Base-by-base conservation (phyloP, 2,888 invertebrate species). In the Amphipyra tragopoginis region DNA sequence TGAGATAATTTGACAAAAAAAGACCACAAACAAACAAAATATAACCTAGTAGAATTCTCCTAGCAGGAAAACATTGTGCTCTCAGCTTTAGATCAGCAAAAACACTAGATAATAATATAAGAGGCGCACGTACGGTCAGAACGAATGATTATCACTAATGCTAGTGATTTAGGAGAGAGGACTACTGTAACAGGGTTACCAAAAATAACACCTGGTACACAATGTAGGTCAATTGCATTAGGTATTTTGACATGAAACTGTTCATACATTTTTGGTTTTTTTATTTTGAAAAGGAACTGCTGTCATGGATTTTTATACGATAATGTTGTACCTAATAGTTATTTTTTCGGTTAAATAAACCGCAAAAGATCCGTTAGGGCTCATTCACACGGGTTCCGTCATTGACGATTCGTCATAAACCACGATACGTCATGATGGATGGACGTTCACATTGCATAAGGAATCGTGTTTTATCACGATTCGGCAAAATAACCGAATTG, bases 141-240 rank as follows among this genome's bases (percentile, higher is more conserved):
- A 76, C 82, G 80, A 84, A 81, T 84, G 86, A 87, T 88, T 88
- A 87, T 86, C 79, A 75, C 73, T 90, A 90, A 90, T 90, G 84
- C 87, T 83, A 80, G 88, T 86, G 77, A 89, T 90, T 88, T 87
- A 71, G 70, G 67, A 77, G 84, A 78, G 84, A 58, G 69, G 69
- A 79, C 80, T 80, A 82, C 82, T 78, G 81, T 77, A 81, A 82
- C 78, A 84, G 73, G 82, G 73, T 71, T 82, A 82, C 72, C 79
- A 74, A 77, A 81, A 77, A 84, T 81, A 84, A 83, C 83, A 84
- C 78, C 83, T 85, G 85, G 76, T 68, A 52, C 56, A 73, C 66
- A 70, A 77, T 65, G 44, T 79, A 48, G 73, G 72, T 72, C 72
- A 73, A 65, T 61, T 65, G 64, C 69, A 73, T 65, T 71, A 57